A percentile compares a stretch with the other conserved stretches of the same genome.
Evolutionary conservation across 2,888 invertebrate species (phyloP).

Genomic region (Syritta pipiens): DNA sequence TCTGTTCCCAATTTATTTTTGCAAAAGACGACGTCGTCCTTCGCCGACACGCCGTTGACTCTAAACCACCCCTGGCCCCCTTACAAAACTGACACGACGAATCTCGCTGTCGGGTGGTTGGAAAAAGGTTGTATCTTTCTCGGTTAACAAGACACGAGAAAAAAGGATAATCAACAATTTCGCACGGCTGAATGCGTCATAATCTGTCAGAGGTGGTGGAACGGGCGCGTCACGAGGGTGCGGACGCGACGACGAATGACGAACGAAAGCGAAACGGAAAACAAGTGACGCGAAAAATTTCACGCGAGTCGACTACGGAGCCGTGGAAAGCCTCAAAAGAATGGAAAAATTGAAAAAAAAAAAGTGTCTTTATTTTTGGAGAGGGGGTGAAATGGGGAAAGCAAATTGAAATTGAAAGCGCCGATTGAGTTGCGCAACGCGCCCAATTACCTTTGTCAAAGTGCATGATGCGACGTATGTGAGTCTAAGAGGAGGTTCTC

Average conservation of each 20-base stretch:
- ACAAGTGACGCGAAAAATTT: slow-evolving; percentile 39
- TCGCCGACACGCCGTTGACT: slow-evolving; percentile 36
- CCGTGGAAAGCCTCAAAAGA: not conserved
- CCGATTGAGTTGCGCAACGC: too few species aligned
- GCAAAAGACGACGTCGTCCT: slow-evolving; percentile 28
- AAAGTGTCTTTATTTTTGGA: too few species aligned
- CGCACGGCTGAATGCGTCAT: slow-evolving; percentile 23
- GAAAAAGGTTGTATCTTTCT: slow-evolving; percentile 23
- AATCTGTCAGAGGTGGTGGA: slow-evolving; percentile 3
- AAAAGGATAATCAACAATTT: slow-evolving; percentile 51
- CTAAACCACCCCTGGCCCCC: slow-evolving; percentile 6
- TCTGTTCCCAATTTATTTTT: slow-evolving; percentile 38
- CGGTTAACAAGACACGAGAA: too few species aligned
- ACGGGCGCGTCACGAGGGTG: not conserved
- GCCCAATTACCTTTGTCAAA: too few species aligned
- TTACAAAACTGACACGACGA: slow-evolving; percentile 34
- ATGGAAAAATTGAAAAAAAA: slow-evolving; percentile 3
- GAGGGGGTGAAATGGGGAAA: not conserved
- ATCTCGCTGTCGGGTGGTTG: slow-evolving; percentile 42
- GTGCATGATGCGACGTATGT: too few species aligned
- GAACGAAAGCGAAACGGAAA: slow-evolving; percentile 34
- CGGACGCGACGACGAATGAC: not conserved
- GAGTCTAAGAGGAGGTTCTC: too few species aligned
- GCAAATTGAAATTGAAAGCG: not conserved
- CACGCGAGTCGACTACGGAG: not conserved